phyloP scores from a whole-genome alignment of 2,888 invertebrate species.

The Eupithecia tripunctaria region DNA sequence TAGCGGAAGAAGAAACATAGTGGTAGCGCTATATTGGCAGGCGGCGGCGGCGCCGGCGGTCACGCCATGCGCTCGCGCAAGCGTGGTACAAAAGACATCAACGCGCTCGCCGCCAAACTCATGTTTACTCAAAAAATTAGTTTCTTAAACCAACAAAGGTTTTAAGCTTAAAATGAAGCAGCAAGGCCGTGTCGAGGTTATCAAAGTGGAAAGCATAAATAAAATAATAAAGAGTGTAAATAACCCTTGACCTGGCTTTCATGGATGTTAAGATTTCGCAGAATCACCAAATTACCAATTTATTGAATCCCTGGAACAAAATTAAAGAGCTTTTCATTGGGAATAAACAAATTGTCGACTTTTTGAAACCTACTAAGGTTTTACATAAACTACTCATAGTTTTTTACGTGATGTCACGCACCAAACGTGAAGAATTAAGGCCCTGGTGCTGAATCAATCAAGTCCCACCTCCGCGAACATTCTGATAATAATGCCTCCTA shows the following conservation, averaged over 20 bases:
- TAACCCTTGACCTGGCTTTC: slow-evolving; percentile 10
- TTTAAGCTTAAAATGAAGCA: neutral
- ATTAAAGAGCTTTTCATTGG: neutral
- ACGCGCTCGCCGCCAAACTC: slow-evolving; percentile 15
- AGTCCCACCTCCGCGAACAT: neutral
- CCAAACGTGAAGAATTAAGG: neutral
- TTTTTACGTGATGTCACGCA: no score
- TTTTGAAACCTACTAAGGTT: neutral
- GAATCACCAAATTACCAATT: neutral
- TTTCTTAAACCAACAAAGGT: neutral
- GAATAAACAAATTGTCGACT: neutral
- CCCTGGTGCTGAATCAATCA: neutral
- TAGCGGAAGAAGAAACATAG: no score
- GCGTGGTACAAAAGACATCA: slow-evolving; percentile 22
- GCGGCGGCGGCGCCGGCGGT: neutral
- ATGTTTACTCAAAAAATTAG: neutral
- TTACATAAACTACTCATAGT: neutral
- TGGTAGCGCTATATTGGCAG: neutral
- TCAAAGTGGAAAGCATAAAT: neutral
- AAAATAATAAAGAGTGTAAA: slow-evolving; percentile 3
- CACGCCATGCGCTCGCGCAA: slow-evolving; percentile 4
- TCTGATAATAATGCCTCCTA: neutral
- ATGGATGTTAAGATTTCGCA: neutral
- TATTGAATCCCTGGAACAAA: neutral
- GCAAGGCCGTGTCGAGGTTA: neutral